Conservation (phyloP, 37 sponge, comb jelly and placozoan genomes). For the Spongilla lacustris region DNA sequence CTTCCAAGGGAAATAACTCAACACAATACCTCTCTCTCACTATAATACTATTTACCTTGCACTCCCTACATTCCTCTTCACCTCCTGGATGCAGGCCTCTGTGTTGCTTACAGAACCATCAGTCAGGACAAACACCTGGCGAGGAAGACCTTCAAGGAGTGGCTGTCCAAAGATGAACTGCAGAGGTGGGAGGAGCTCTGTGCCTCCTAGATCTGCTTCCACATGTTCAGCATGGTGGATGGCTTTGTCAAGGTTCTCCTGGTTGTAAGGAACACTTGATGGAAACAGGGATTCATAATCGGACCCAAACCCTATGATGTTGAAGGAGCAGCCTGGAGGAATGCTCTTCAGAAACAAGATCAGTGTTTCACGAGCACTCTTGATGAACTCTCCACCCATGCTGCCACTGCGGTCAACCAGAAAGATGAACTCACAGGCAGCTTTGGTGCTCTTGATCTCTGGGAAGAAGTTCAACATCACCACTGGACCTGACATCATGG, state of each 20-base stretch:
- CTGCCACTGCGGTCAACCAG: conserved; percentile 74
- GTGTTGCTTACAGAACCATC: conserved; percentile 75
- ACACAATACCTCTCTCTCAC: too few relatives aligned
- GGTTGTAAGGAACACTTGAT: conserved; percentile 38
- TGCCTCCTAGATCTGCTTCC: conserved; percentile 71
- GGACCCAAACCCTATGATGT: conserved; percentile 78
- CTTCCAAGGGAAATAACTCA: too few relatives aligned
- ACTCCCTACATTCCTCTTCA: conserved; percentile 47
- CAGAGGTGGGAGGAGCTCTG: conserved; percentile 53
- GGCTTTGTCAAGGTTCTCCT: conserved; percentile 53
- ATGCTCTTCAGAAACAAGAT: conserved; percentile 59
- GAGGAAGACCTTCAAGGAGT: conserved; percentile 30
- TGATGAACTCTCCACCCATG: conserved; percentile 62
- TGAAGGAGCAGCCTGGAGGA: conserved; percentile 58
- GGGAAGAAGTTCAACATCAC: conserved; percentile 69
- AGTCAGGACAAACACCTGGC: conserved; percentile 68
- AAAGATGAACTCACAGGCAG: conserved; percentile 72
- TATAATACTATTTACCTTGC: conserved; percentile 23
- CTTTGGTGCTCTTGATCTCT: background rate
- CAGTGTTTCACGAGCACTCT: conserved; percentile 54
- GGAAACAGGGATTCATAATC: conserved; percentile 46
- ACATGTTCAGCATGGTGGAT: conserved; percentile 26
- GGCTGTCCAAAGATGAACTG: conserved; percentile 45
- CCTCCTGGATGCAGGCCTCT: conserved; percentile 26
- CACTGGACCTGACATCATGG: conserved; percentile 26